Conservation (phyloP, 2,888 invertebrate genomes). For the Hipparchia sbordonii region DNA sequence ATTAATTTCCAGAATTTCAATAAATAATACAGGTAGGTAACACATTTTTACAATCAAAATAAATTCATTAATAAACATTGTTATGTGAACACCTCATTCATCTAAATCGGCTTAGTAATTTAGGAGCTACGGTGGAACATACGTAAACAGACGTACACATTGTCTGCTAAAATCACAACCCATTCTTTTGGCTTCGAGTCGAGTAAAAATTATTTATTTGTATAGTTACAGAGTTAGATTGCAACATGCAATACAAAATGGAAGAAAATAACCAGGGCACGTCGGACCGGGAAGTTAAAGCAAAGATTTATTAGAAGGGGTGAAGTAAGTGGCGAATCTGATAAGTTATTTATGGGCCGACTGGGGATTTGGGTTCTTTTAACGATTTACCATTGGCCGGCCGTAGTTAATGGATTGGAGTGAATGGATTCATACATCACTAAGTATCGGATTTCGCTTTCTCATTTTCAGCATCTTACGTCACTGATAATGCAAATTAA, state of each 20-base stretch:
- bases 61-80: too few relatives aligned
- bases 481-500: background rate
- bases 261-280: constrained; percentile 8
- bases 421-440: constrained; percentile 21
- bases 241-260: constrained; percentile 16
- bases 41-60: too few relatives aligned
- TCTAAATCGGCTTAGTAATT: too few relatives aligned
- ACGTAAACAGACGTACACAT: too few relatives aligned
- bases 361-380: constrained; percentile 29
- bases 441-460: background rate
- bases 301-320: constrained; percentile 34
- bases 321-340: constrained; percentile 32
- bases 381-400: constrained; percentile 19
- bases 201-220: background rate
- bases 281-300: constrained; percentile 19
- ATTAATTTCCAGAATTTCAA: too few relatives aligned
- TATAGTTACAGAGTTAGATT: constrained; percentile 3
- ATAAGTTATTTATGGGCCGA: constrained; percentile 35
- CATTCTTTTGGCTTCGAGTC: too few relatives aligned
- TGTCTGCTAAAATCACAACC: too few relatives aligned
- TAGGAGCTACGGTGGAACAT: too few relatives aligned
- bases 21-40: too few relatives aligned
- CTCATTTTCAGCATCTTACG: background rate
- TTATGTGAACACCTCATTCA: too few relatives aligned
- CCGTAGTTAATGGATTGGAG: constrained; percentile 20